Evolutionary conservation across 2,888 invertebrate species (phyloP).

Genomic region (Oligia latruncula): DNA sequence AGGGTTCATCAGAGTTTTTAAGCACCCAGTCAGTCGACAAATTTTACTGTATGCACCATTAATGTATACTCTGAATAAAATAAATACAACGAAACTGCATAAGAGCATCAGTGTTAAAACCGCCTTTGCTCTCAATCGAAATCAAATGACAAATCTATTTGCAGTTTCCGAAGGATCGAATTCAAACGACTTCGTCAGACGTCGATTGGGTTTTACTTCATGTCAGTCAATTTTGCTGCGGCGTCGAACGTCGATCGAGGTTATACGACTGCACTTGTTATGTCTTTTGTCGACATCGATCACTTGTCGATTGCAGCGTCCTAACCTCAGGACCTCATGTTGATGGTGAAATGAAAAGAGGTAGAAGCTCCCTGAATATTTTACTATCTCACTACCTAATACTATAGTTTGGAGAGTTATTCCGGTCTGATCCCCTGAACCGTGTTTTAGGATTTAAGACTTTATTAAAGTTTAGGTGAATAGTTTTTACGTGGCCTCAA

Average conservation of each 20-base stretch:
- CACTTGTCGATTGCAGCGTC: conserved; percentile 3
- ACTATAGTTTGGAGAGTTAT: not conserved
- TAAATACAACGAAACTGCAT: not conserved
- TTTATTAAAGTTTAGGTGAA: not conserved
- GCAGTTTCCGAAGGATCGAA: conserved; percentile 7
- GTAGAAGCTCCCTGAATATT: not conserved
- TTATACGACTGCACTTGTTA: conserved; percentile 39
- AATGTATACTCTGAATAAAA: not conserved
- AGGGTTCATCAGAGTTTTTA: too few relatives aligned
- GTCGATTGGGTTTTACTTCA: conserved; percentile 25
- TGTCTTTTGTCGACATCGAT: conserved; percentile 24
- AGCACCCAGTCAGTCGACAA: not conserved
- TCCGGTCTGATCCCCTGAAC: too few relatives aligned
- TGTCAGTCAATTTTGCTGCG: conserved; percentile 10
- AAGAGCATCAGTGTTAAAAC: not conserved
- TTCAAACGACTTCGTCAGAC: conserved; percentile 29
- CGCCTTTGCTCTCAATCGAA: not conserved
- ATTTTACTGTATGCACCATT: not conserved
- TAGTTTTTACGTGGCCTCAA: not conserved
- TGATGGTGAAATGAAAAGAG: not conserved
- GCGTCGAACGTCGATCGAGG: conserved; percentile 3
- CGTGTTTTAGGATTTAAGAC: not conserved
- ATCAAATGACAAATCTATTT: conserved; percentile 5
- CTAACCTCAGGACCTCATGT: conserved; percentile 5
- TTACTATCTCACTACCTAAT: not conserved